Base-by-base conservation (phyloP, 1,140 invertebrate species). In the Tribolium castaneum region DNA sequence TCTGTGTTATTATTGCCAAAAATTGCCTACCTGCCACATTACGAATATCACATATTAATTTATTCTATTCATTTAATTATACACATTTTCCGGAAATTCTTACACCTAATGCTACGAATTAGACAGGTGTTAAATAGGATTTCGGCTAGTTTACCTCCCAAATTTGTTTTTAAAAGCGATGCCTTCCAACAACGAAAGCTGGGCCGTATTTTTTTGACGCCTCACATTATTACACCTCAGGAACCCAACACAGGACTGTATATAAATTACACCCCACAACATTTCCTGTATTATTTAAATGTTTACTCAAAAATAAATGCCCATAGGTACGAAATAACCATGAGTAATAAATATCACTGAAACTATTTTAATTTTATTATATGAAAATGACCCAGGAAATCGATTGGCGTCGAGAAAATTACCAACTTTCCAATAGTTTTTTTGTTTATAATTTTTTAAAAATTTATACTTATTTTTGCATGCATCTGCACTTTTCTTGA, bases 31-130 rank as follows among this genome's bases (percentile, higher is more conserved):
- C 71, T 73, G 52, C 52, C 59, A 66, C 39, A 66, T 66, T 66
- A 52, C 6, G 14, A 51, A 14, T 73, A 73, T 19, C 25, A 35
- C 49, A 54, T 52, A 54, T 73, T 73, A 52, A 35, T 73, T 73
- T 73, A 73, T 52, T 73, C 14, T n/a, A 73, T 73, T 51, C 9
- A 50, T 72, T 72, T 72, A 72, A 72, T 72, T 51, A 72, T 52
- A 52, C 52, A 73, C 49, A 73, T 51, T 73, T 73, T 73, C 52
- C 52, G 50, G 25, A 51, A 72, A 73, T 73, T 54, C 71, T 73
- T 54, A 73, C 71, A 73, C 71, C 71, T 73, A 73, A 73, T 73
- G 49, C 34, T 50, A 73, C 52, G 71, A 73, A 73, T 73, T 73
- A 73, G 71, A 73, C 71, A 73, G 71, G 71, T 73, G 71, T 54